Evolutionary conservation across 2,113 vertebrate genomes (phyloP).

Genomic region (Malurus cyaneus): DNA sequence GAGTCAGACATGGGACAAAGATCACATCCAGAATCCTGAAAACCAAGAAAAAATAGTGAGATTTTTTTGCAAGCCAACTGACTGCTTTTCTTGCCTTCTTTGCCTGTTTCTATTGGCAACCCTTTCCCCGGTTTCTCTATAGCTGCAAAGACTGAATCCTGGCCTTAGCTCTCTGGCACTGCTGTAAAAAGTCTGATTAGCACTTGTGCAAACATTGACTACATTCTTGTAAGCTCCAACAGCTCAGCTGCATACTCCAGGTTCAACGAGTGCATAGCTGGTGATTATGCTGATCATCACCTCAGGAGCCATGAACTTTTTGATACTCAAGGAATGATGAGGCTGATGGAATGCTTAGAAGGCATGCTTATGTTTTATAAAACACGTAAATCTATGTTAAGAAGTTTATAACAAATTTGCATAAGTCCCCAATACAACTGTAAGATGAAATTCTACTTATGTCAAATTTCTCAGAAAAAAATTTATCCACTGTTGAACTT

Average conservation of each 20-base stretch:
- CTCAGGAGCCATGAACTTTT: background rate
- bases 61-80: background rate
- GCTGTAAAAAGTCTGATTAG: background rate
- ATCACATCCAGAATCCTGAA: background rate
- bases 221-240: background rate
- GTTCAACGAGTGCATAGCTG: background rate
- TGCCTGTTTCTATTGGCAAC: background rate
- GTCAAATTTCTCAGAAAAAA: background rate
- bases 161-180: background rate
- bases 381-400: background rate
- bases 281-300: background rate
- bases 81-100: background rate
- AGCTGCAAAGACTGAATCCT: background rate
- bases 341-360: background rate
- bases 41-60: background rate
- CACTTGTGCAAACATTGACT: background rate
- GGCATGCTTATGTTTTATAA: background rate
- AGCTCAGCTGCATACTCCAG: background rate
- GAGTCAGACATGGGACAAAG: background rate
- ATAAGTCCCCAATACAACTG: background rate
- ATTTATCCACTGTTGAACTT: background rate
- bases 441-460: background rate
- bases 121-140: background rate
- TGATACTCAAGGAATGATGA: background rate
- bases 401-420: background rate